These are phyloP conservation scores for Melanostoma scalare DNA, from an alignment of 2,888 invertebrate genomes.

Conservation along the genomic window DNA sequence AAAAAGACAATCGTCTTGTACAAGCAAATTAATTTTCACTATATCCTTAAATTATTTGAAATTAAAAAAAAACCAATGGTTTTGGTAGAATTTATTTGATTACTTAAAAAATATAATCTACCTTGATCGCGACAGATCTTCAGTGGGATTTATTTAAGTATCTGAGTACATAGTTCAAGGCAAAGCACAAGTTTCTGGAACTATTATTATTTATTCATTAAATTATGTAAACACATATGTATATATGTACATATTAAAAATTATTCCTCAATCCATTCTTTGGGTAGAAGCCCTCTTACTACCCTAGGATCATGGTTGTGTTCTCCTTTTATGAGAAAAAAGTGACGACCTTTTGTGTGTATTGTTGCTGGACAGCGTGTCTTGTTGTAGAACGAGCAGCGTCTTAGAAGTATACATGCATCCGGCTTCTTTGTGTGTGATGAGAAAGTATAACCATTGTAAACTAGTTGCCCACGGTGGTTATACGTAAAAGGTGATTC, in stretches of 20 bases:
- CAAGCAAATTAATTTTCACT: too few species aligned
- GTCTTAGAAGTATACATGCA: slow-evolving; percentile 78
- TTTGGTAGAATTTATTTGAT: too few species aligned
- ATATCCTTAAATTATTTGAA: too few species aligned
- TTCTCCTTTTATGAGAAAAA: slow-evolving; percentile 74
- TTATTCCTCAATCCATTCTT: slow-evolving; percentile 68
- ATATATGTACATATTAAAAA: background rate
- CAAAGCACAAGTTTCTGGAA: too few species aligned
- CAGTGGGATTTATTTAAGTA: too few species aligned
- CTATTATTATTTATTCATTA: too few species aligned
- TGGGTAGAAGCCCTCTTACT: slow-evolving; percentile 75
- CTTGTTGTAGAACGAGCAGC: slow-evolving; percentile 78
- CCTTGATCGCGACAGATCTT: too few species aligned
- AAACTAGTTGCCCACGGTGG: slow-evolving; percentile 79
- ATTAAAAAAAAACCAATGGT: too few species aligned
- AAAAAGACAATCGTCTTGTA: too few species aligned
- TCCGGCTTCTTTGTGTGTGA: slow-evolving; percentile 76
- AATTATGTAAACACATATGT: too few species aligned
- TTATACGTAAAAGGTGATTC: slow-evolving; percentile 77
- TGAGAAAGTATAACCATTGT: slow-evolving; percentile 77
- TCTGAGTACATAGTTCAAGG: too few species aligned
- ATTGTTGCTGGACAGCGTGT: slow-evolving; percentile 77
- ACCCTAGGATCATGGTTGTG: slow-evolving; percentile 79
- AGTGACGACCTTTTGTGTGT: slow-evolving; percentile 78
- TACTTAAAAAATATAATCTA: too few species aligned